Evolutionary conservation across 1,140 invertebrate species (phyloP), one percentile per base, ranked within the genome.

Genomic region (Frieseomelitta varia): DNA sequence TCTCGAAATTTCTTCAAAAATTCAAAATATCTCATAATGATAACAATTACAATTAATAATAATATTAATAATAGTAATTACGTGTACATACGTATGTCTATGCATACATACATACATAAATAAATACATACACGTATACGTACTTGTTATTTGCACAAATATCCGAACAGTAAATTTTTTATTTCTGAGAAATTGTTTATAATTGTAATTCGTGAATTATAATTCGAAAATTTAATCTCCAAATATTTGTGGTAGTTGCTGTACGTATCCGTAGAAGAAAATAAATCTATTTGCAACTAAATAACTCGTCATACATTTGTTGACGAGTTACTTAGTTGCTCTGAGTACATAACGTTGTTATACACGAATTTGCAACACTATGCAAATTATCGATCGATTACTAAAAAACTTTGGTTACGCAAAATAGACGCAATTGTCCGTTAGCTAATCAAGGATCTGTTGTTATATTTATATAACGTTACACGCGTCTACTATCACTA

Each of bases 321-420:
- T 30, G 30, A 30, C 30, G 30, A 30, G 30, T 55, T 53, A 55
- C 67, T 82, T 51, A 53, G 2, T 53, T 14, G 71, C 47, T 39
- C 85, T 68, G 63, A 55, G 30, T 83, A 58, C 58, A 82, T 84
- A 86, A 81, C 80, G 30, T 85, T 75, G 63, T 84, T 79, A 88
- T 77, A 84, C 74, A 81, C 75, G 83, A 85, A 67, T 74, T 53
- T 78, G 78, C 21, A 84, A 81, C 73, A 58, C 63, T 89, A 81
- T 71, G 39, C 56, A 81, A 89, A 88, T 73, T 86, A 89, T 87
- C 74, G 67, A 77, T 79, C 81, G 69, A 51, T 87, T 89, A 91
- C 90, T 93, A 91, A 92, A n/a, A 47, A 93, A 93, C 93, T 94
- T 94, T 94, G 93, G 93, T 94, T 94, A 93, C 92, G 92, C 90